Evolutionary conservation across 2,113 vertebrate species (phyloP), one percentile per base, ranked within the genome.

Genomic region (Bagarius yarrelli): DNA sequence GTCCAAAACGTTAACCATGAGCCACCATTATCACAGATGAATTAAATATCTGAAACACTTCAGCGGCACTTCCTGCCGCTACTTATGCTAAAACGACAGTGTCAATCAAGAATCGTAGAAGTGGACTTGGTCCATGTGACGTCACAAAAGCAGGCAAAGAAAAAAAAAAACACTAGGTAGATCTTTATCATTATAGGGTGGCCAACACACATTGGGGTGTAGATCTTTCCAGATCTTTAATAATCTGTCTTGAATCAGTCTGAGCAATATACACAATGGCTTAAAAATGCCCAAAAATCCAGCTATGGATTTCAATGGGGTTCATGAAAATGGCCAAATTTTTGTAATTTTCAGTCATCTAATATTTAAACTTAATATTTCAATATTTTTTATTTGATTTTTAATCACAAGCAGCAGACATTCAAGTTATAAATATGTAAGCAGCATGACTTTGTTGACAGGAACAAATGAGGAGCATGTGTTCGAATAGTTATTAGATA

Each of bases 151-250:
- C n/a, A n/a, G n/a, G n/a, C n/a, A n/a, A n/a, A n/a, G n/a, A n/a
- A n/a, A n/a, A n/a, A n/a, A n/a, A n/a, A n/a, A n/a, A n/a, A n/a
- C n/a, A n/a, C n/a, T n/a, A n/a, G n/a, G n/a, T n/a, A n/a, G n/a
- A n/a, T n/a, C n/a, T n/a, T n/a, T n/a, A n/a, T n/a, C n/a, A n/a
- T n/a, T n/a, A n/a, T n/a, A n/a, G n/a, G n/a, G n/a, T n/a, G n/a
- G n/a, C n/a, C n/a, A n/a, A n/a, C n/a, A n/a, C n/a, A n/a, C n/a
- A n/a, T n/a, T n/a, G n/a, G n/a, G n/a, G n/a, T n/a, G n/a, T n/a
- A n/a, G n/a, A n/a, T n/a, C n/a, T n/a, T 8, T 67, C 44, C 76
- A 78, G 47, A 78, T 61, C 60, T 52, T 63, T 53, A 50, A 40
- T 56, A 67, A 64, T 56, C 63, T 61, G 61, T 55, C 32, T 16